These are phyloP conservation scores for Thunnus albacares DNA, from an alignment of 2,797 vertebrate species.

Conservation along the genomic window DNA sequence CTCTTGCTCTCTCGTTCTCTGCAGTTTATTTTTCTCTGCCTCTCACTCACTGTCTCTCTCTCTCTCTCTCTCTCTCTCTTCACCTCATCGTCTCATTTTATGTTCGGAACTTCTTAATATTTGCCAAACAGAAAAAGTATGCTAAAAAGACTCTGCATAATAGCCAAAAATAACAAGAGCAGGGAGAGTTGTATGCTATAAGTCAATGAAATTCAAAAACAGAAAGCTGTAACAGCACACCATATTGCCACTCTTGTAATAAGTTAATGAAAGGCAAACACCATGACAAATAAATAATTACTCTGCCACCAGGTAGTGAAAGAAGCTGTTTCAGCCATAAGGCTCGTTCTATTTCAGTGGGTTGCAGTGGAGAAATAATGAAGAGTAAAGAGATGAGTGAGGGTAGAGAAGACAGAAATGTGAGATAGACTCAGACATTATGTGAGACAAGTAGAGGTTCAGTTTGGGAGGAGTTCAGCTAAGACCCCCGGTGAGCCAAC, in stretches of 20 bases:
- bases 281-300: constrained; percentile 52
- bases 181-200: neutral
- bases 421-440: constrained; percentile 43
- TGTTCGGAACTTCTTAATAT: constrained; percentile 4
- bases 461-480: constrained; percentile 19
- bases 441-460: constrained; percentile 37
- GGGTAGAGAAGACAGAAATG: constrained; percentile 23
- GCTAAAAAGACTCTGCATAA: neutral
- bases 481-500: constrained; percentile 45
- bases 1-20: constrained; percentile 23
- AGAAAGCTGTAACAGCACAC: constrained; percentile 14
- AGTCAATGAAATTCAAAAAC: constrained; percentile 7
- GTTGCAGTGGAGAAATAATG: constrained; percentile 15
- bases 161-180: neutral
- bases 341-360: constrained; percentile 24
- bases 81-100: constrained; percentile 18
- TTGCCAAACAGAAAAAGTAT: neutral
- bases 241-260: constrained; percentile 16
- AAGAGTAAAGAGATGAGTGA: neutral
- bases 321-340: constrained; percentile 10
- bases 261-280: constrained; percentile 57
- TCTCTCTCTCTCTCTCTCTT: constrained; percentile 6
- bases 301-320: constrained; percentile 19
- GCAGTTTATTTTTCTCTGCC: constrained; percentile 12
- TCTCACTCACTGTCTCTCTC: neutral